Evolutionary conservation across 2,113 vertebrate genomes (phyloP), one percentile per base, ranked within the genome.

Genomic region (Semnornis frantzii): DNA sequence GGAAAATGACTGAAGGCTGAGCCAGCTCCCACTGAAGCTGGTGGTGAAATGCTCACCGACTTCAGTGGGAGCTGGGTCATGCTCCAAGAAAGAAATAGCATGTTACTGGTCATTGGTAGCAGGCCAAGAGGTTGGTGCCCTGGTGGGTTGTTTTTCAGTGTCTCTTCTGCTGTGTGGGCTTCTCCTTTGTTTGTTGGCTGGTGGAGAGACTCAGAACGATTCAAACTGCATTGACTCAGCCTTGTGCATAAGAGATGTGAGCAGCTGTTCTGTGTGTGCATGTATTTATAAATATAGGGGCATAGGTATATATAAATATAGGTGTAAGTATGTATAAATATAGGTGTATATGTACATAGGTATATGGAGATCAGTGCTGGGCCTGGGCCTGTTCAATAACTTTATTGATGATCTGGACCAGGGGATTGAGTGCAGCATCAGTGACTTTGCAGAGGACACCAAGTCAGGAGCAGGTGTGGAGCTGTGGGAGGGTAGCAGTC

Each of bases 61-160:
- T 92, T 91, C 91, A 31, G 39, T 86, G 50, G 80, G 91, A 94
- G 89, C 89, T 94, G 76, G 79, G 54, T 57, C 75, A 34, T 72
- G 66, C 73, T 92, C 79, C 93, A 88, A 69, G 55, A 86, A 95
- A 90, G 93, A 95, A 96, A 96, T 90, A 24, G 79, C 71, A 94
- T 72, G 76, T 94, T 87, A 28, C 76, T 85, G 79, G 42, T 88
- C 21, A 0, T 24, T 96, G 96, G 87, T 58, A 69, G 30, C 73
- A 55, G 62, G 87, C 91, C 96, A 97, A 89, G 82, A 12, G 8
- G 10, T 12, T 64, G 50, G 10, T 89, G 76, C 50, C 76, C 66
- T 4, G 3, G 25, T 89, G 70, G 37, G 24, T 62, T 75, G 72
- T 57, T 86, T 89, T 85, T 58, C 65, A 76, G 0, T 81, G 28